Percentiles rank a stretch among this genome's conserved stretches.
Evolutionary conservation across 2,113 vertebrate species (phyloP).

Genomic region (Entosphenus tridentatus): DNA sequence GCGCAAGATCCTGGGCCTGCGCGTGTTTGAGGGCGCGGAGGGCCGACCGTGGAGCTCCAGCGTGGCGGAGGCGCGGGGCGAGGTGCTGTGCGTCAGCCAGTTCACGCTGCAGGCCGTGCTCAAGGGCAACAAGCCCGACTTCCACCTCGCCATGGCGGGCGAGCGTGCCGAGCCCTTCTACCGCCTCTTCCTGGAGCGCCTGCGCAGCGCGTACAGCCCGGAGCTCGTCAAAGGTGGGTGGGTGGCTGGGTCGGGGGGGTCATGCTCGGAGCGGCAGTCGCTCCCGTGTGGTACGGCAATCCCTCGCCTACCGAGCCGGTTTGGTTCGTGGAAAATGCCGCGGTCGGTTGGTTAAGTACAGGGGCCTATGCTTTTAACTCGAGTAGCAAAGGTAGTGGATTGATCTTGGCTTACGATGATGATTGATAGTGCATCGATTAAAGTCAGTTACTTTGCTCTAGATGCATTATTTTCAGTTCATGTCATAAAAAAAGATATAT

Average conservation of each 20-base stretch:
- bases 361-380: no score
- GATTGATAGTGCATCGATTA: no score
- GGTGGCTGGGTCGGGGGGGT: neutral
- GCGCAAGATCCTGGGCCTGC: constrained; percentile 75
- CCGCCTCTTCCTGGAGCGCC: constrained; percentile 50
- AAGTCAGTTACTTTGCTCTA: no score
- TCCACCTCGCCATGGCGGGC: constrained; percentile 65
- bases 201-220: constrained; percentile 51
- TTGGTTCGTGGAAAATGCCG: no score
- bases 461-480: no score
- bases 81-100: constrained; percentile 77
- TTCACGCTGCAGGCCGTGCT: constrained; percentile 82
- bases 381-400: no score
- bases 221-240: constrained; percentile 58
- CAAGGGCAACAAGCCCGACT: constrained; percentile 90
- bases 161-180: constrained; percentile 66
- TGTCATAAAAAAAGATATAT: no score
- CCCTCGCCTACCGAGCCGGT: no score
- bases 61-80: constrained; percentile 63
- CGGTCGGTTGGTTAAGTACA: no score
- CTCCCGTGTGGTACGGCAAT: no score
- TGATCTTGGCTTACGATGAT: no score
- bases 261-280: no score
- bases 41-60: constrained; percentile 70
- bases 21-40: constrained; percentile 68